Percentiles rank a stretch among this genome's conserved stretches.
These are phyloP conservation scores for Pseudobourletiella spinata DNA, from an alignment of 1,140 invertebrate species.

Conservation along the genomic window DNA sequence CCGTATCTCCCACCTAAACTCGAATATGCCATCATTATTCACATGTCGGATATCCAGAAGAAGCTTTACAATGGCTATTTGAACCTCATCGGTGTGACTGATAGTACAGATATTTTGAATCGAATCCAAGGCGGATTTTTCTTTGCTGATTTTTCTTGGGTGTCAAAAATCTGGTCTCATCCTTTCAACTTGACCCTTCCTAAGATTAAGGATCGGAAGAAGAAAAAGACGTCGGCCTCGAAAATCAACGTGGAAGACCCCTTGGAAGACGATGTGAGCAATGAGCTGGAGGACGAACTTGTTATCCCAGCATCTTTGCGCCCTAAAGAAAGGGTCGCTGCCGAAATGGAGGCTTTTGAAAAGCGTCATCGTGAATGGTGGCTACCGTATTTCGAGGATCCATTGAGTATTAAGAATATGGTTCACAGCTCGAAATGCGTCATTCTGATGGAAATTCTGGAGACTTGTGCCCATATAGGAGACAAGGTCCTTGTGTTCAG, in stretches of 20 bases:
- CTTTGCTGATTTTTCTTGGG: constrained; percentile 81
- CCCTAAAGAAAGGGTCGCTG: constrained; percentile 44
- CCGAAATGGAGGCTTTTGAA: constrained; percentile 44
- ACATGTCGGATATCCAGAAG: constrained; percentile 47
- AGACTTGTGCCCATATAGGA: constrained; percentile 42
- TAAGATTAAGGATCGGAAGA: constrained; percentile 40
- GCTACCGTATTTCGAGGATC: constrained; percentile 61
- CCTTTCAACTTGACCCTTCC: constrained; percentile 66
- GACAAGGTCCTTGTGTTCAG: constrained; percentile 85
- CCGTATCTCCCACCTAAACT: constrained; percentile 51
- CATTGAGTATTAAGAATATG: constrained; percentile 45
- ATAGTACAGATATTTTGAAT: neutral
- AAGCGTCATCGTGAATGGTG: constrained; percentile 42
- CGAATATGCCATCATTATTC: constrained; percentile 52
- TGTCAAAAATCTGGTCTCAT: constrained; percentile 89
- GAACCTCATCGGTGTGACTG: constrained; percentile 28
- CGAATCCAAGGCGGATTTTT: constrained; percentile 35
- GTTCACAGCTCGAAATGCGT: constrained; percentile 41
- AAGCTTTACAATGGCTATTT: constrained; percentile 45
- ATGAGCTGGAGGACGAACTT: constrained; percentile 37
- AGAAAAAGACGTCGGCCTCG: constrained; percentile 12
- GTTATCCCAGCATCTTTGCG: no score
- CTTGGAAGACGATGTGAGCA: constrained; percentile 16
- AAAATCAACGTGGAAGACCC: constrained; percentile 39
- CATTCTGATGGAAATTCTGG: constrained; percentile 41